Evolutionary conservation across 2,113 vertebrate species (phyloP), one percentile per base, ranked within the genome.

Genomic region (Gambusia holbrooki): DNA sequence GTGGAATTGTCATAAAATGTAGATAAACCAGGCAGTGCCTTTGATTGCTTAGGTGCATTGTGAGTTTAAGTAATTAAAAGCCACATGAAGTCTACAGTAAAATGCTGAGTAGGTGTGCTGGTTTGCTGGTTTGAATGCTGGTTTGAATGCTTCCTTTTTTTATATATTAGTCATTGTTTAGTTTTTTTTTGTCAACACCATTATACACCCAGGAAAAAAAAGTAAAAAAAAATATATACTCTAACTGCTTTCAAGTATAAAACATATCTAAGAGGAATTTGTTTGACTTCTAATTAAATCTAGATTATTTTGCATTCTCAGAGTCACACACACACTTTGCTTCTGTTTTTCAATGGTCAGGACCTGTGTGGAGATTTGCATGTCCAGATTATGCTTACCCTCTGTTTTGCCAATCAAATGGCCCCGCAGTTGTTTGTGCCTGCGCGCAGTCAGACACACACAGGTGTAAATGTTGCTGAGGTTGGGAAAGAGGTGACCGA

Each of bases 391-490:
- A 17, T 89, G 86, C 81, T 85, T 85, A 71, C 79, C 77, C 66
- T 25, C 85, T 80, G 77, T 70, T 93, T 93, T 93, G 90, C 74
- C 69, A 91, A 88, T 82, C 92, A 93, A 93, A 93, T 93, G 60
- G 83, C 28, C 22, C 54, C 64, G 37, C 72, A 74, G 86, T 88
- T 79, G 81, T 80, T 86, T 80, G 71, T 61, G 45, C 73, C 37
- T 37, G 29, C 73, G 61, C n/a, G 42, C 33, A 29, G 33, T 28
- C 68, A 66, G 48, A 71, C 62, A 25, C 29, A 73, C 25, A 17
- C 45, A 37, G 28, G 71, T 73, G 75, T 66, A 80, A 76, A 79
- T 77, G 17, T 61, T 29, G 42, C 30, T 62, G 75, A 51, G 71
- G 66, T 33, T 42, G 14, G 63, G 69, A 75, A n/a, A 25, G 71